Base-by-base conservation (phyloP, 1,140 invertebrate genomes). In the Lordiphosa clarofinis region DNA sequence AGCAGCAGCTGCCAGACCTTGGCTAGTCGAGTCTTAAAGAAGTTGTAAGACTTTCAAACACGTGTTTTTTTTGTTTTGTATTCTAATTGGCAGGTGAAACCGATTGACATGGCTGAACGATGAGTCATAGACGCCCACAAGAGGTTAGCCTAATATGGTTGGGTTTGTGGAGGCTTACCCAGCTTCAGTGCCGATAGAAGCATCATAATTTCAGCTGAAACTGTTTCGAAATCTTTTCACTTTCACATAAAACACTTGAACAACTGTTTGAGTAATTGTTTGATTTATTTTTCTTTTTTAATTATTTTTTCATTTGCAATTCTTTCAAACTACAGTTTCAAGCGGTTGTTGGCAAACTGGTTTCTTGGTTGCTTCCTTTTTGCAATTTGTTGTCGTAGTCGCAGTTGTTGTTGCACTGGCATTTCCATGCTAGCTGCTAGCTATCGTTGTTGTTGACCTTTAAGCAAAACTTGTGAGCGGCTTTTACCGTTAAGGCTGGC, bases 161-260 rank as follows among this genome's bases (percentile, higher is more conserved):
- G 13, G 56, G 38, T 13, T 48, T 13, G 31, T 10, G n/a, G 12
- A 19, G 4, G 50, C 79, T 73, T 88, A 88, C 87, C 87, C 87
- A 88, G 79, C 82, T 88, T 88, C 54, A 88, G 60, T 53, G 87
- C 87, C 70, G 87, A 88, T 87, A 88, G 63, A 59, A 88, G 87
- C 87, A 88, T 88, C 87, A 88, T 88, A 87, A 56, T 84, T 58
- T 62, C 50, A 53, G 50, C 71, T 44, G 53, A 53, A 54, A 35
- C 42, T 39, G 38, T 40, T 40, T 11, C 28, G 28, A 64, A 56
- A 76, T 64, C 40, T 56, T 40, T 61, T 53, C 48, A 47, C 47
- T 57, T 64, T 38, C 10, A 12, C 33, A 46, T 11, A 7, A 10
- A 28, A 35, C 35, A 57, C 35, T 52, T 67, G 28, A 8, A 31